These are phyloP conservation scores for Lontra canadensis DNA, from an alignment of 2,113 vertebrate species.

Conservation along the genomic window DNA sequence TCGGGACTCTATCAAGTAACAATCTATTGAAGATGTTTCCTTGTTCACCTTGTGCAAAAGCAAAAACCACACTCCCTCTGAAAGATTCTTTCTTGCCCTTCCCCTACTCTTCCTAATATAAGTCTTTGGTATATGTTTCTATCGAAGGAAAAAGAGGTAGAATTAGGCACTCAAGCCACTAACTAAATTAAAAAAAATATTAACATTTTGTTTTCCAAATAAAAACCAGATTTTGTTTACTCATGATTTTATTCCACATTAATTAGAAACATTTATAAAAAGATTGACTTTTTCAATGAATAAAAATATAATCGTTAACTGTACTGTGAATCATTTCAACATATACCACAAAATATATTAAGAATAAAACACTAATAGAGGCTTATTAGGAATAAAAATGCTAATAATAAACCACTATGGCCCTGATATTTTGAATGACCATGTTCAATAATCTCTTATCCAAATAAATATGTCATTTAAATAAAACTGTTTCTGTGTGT, in stretches of 20 bases:
- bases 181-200: neutral
- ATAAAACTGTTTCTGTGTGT: neutral
- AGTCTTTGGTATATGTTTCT: neutral
- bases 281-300: neutral
- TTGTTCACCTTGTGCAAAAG: no score
- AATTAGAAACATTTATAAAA: neutral
- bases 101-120: neutral
- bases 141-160: neutral
- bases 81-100: neutral
- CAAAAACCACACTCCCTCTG: neutral
- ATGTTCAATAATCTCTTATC: neutral
- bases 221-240: neutral
- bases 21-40: neutral
- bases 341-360: neutral
- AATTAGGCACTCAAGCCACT: fast-evolving
- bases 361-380: neutral
- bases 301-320: neutral
- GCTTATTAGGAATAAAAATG: neutral
- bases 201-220: neutral
- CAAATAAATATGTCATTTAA: neutral
- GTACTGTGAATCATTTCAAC: neutral
- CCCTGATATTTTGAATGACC: neutral
- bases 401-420: neutral
- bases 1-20: neutral
- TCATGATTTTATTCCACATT: neutral